Evolutionary conservation across 2,113 vertebrate species (phyloP), one percentile per base, ranked within the genome.

Genomic region (Xiphophorus maculatus): DNA sequence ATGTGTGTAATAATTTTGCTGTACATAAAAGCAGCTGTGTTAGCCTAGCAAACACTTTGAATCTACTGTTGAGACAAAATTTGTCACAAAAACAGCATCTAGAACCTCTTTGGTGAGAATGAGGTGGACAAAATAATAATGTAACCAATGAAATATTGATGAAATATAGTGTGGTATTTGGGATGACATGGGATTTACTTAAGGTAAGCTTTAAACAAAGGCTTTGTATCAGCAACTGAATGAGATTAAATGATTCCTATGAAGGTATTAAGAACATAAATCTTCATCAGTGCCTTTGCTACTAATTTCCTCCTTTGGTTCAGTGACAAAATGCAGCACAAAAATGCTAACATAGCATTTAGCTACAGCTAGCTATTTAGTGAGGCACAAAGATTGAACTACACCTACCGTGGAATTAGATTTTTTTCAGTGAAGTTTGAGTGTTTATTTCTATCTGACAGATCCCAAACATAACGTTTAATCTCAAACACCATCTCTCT

Each of bases 241-340:
- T 58, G 22, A 58, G 51, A 8, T 58, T n/a, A 22, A n/a, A 58
- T 58, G 51, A 48, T 17, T 15, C 51, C 28, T 28, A 28, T 58
- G 19, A 25, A 22, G 25, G 19, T 25, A 25, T 54, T 7, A 54
- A 19, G 22, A 19, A 22, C 48, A 25, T 7, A 54, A 54, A 54
- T 22, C 48, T 25, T 22, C 0, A 22, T n/a, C 19, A 54, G 51
- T 6, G 51, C 51, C 17, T 58, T 8, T 17, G 44, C 51, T 54
- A 58, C 51, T 86, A 73, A 91, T 88, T 81, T 87, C 48, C 71
- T 82, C 71, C 73, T 71, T 87, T 66, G 73, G 64, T 85, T 91
- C 79, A 84, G 69, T 84, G 74, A 67, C 83, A 84, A 87, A 79
- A 76, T 80, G 69, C 85, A 81, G 83, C 66, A 65, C 73, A 90